These are phyloP conservation scores for Prorops nasuta DNA, from an alignment of 1,140 invertebrate species.

Conservation along the genomic window DNA sequence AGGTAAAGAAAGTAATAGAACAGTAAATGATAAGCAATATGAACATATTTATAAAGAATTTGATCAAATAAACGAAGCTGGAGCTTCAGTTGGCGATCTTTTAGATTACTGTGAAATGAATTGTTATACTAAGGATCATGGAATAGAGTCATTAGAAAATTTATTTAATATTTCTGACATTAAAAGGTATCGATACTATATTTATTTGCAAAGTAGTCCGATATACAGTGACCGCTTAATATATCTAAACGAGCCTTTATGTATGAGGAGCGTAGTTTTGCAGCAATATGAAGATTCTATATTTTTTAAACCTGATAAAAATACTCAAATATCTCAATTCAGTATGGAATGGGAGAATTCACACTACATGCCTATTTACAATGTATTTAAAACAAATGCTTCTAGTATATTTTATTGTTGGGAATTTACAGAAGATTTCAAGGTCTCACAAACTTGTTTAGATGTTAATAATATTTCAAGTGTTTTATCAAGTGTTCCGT, in stretches of 20 bases:
- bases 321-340: too few species aligned
- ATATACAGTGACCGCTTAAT: constrained; percentile 46
- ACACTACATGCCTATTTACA: constrained; percentile 41
- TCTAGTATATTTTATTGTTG: constrained; percentile 39
- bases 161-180: too few species aligned
- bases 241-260: constrained; percentile 31
- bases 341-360: too few species aligned
- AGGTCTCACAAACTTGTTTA: not conserved
- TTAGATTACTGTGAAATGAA: constrained; percentile 30
- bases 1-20: not conserved
- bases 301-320: constrained; percentile 24
- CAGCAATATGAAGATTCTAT: constrained; percentile 25
- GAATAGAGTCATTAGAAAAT: too few species aligned
- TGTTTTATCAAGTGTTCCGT: constrained; percentile 17
- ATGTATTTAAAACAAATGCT: constrained; percentile 28
- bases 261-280: constrained; percentile 30
- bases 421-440: constrained; percentile 10
- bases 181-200: too few species aligned
- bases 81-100: constrained; percentile 19
- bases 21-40: not conserved
- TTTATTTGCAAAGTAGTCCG: constrained; percentile 27
- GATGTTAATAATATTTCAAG: constrained; percentile 3
- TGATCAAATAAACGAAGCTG: constrained; percentile 3
- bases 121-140: constrained; percentile 19
- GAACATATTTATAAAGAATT: constrained; percentile 36